These are phyloP conservation scores for Coleophora flavipennella DNA, from an alignment of 2,888 invertebrate genomes.

Conservation along the genomic window DNA sequence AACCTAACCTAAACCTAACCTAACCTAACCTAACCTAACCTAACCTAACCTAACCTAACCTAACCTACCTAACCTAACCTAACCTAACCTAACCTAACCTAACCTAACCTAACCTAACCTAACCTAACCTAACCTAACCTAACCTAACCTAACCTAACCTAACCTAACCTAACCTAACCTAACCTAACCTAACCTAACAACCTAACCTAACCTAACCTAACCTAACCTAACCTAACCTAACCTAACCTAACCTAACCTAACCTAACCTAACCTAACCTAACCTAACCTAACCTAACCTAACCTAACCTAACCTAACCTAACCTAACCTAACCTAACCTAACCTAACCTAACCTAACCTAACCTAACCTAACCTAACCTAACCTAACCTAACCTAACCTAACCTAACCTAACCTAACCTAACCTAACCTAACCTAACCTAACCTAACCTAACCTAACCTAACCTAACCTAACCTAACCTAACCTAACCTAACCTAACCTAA, in stretches of 20 bases:
- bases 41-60: constrained; percentile 9
- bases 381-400: constrained; percentile 12
- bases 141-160: constrained; percentile 12
- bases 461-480: constrained; percentile 11
- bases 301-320: constrained; percentile 11
- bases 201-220: constrained; percentile 16
- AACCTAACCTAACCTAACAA: constrained; percentile 17
- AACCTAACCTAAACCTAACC: constrained; percentile 8
- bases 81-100: constrained; percentile 8
- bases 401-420: constrained; percentile 9
- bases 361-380: constrained; percentile 11
- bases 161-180: constrained; percentile 13
- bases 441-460: constrained; percentile 10
- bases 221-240: constrained; percentile 9
- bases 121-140: constrained; percentile 9
- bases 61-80: constrained; percentile 9
- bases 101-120: constrained; percentile 8
- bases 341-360: constrained; percentile 6
- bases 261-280: constrained; percentile 10
- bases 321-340: constrained; percentile 11
- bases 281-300: constrained; percentile 11
- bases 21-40: constrained; percentile 9
- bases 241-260: constrained; percentile 10
- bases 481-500: too few relatives aligned
- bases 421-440: constrained; percentile 11